Evolutionary conservation across 1,140 invertebrate species (phyloP).

Genomic region (Samia ricini): DNA sequence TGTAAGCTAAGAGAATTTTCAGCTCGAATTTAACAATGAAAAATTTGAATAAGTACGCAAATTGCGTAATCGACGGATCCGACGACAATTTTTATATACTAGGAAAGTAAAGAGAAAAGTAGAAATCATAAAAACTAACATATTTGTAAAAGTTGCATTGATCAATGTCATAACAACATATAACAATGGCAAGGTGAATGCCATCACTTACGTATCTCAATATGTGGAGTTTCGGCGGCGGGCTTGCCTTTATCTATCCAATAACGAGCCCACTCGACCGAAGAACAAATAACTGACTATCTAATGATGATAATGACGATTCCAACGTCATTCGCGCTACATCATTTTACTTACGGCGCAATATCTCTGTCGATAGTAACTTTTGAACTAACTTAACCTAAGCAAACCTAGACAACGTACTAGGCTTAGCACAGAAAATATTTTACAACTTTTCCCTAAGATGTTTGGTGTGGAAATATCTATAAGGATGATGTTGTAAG

Average conservation of each 20-base stretch:
- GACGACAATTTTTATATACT: too few species aligned
- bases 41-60: too few species aligned
- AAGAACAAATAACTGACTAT: neutral
- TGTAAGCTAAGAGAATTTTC: too few species aligned
- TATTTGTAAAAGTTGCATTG: neutral
- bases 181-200: neutral
- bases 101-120: too few species aligned
- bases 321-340: neutral
- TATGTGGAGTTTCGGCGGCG: neutral
- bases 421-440: too few species aligned
- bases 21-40: too few species aligned
- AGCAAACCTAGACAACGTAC: neutral
- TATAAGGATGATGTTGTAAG: too few species aligned
- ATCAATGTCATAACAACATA: neutral
- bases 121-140: too few species aligned
- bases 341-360: neutral
- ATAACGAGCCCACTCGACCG: neutral
- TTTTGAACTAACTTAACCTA: neutral
- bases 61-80: too few species aligned
- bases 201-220: neutral
- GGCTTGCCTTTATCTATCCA: conserved; percentile 6
- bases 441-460: too few species aligned
- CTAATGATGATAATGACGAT: conserved; percentile 5
- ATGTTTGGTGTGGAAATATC: too few species aligned
- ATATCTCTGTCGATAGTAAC: neutral